Conservation (phyloP, 2,797 vertebrate genomes). For the Xenops minutus region DNA sequence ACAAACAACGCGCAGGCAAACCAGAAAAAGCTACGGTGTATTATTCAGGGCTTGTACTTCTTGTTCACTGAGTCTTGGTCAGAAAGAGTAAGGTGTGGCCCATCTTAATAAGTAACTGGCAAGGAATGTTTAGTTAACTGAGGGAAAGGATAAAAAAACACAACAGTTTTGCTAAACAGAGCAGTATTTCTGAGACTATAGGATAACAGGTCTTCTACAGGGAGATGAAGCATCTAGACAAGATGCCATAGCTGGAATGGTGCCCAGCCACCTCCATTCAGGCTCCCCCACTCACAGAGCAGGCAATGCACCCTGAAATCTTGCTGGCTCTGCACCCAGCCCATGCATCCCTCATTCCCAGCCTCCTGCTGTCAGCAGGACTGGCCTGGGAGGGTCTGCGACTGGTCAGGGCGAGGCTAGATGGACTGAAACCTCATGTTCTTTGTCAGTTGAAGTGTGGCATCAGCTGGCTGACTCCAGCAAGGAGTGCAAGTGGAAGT, state of each 20-base stretch:
- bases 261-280: background rate
- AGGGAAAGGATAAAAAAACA: background rate
- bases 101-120: background rate
- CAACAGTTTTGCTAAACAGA: background rate
- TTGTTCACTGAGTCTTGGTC: background rate
- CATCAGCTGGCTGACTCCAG: background rate
- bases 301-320: background rate
- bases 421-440: background rate
- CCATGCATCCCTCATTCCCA: rapidly evolving
- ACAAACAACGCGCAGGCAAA: background rate
- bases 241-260: background rate
- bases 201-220: background rate
- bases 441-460: background rate
- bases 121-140: background rate
- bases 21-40: background rate
- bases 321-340: rapidly evolving
- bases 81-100: background rate
- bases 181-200: background rate
- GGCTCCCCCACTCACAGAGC: background rate
- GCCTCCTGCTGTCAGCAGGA: background rate
- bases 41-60: background rate
- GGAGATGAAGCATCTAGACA: background rate
- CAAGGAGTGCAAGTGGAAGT: rapidly evolving
- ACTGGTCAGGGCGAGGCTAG: background rate
- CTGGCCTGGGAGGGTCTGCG: rapidly evolving